These are phyloP conservation scores for Lepisosteus oculatus DNA, from an alignment of 2,113 vertebrate species.

Conservation along the genomic window DNA sequence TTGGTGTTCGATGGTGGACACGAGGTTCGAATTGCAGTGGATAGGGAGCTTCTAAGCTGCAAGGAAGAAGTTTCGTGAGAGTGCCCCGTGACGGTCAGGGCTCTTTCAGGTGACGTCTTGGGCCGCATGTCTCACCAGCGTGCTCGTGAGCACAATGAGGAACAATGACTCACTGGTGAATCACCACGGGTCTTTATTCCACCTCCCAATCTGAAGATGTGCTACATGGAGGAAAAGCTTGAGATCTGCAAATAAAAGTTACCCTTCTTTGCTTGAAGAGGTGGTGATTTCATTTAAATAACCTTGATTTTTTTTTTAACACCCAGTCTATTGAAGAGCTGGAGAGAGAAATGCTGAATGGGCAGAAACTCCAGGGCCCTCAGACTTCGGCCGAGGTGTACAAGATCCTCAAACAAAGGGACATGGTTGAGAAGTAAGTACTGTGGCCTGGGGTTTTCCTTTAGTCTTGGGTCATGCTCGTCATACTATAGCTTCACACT, in stretches of 20 bases:
- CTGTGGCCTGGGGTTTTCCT: background rate
- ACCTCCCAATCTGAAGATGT: background rate
- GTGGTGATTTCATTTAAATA: background rate
- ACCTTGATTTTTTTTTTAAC: slow-evolving; percentile 15
- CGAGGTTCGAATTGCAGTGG: too few species aligned
- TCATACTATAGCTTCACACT: too few species aligned
- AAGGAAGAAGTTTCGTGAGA: too few species aligned
- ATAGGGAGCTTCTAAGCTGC: too few species aligned
- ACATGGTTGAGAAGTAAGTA: slow-evolving; percentile 56
- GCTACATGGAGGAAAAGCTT: background rate
- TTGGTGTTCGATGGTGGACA: too few species aligned
- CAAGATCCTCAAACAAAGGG: slow-evolving; percentile 59
- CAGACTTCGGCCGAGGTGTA: slow-evolving; percentile 64
- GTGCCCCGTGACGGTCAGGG: too few species aligned
- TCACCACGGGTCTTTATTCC: too few species aligned
- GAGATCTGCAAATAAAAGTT: background rate
- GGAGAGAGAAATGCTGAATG: slow-evolving; percentile 83
- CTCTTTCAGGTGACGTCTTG: too few species aligned
- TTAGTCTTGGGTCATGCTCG: too few species aligned
- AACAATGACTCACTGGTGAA: background rate
- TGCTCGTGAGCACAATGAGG: background rate
- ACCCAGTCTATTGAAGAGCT: slow-evolving; percentile 74
- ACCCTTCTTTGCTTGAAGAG: background rate
- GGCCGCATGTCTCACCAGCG: too few species aligned
- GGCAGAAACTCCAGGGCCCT: slow-evolving; percentile 88